Evolutionary conservation across 2,797 vertebrate species (phyloP), one percentile per base, ranked within the genome.

Genomic region (Schizothorax lantsangensis): DNA sequence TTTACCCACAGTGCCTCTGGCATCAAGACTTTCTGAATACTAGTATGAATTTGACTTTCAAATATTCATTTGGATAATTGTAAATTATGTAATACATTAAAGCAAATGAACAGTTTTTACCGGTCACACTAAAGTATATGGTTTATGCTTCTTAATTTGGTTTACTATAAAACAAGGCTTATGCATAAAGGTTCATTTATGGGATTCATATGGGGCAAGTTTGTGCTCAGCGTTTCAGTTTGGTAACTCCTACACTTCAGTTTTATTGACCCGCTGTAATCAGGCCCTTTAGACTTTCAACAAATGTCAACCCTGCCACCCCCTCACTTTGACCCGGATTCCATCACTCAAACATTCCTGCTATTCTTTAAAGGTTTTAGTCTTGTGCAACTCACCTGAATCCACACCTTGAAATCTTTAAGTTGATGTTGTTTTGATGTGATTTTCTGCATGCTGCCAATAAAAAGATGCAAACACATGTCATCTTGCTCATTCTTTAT

Each of bases 401-500:
- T 66, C 33, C 84, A 80, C 84, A 64, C 84, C 84, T 80, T 47
- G 0, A 23, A 6, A 7, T 38, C 36, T 36, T 83, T 30, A 54
- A 30, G n/a, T 19, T 6, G 4, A n/a, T 73, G 6, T 12, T 33
- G 2, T 62, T 26, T 40, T 64, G 12, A 62, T 64, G 43, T 5
- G 40, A 33, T 21, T 75, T 64, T n/a, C 6, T 49, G 23, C 5
- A 43, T 23, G 9, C 47, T 4, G 19, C 15, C 4, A 54, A 33
- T 3, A 49, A 62, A 87, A 74, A 80, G 21, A 85, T 43, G 6
- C 79, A 3, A 14, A 79, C 7, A 74, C 23, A 30, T 30, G 14
- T 78, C 45, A 83, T 88, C 45, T 87, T 88, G 72, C 90, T 86
- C 88, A 91, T 88, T 92, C 77, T 94, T 95, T 94, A 91, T 86